Evolutionary conservation across 1,140 invertebrate species (phyloP).

Genomic region (Pentalonia nigronervosa): DNA sequence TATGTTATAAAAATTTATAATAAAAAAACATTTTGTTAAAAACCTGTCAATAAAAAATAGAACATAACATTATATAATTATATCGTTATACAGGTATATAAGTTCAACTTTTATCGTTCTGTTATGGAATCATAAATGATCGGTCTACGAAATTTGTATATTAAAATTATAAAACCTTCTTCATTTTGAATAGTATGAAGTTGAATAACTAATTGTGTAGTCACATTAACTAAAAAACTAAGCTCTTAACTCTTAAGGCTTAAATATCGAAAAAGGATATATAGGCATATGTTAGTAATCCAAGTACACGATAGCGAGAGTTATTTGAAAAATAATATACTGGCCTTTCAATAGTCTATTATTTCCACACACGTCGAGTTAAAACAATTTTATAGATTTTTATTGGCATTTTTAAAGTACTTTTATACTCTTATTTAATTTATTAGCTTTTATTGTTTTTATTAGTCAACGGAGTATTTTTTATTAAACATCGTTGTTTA

Average conservation of each 20-base stretch:
- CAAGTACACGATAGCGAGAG: neutral
- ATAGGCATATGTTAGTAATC: neutral
- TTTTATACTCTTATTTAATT: neutral
- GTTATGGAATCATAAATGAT: neutral
- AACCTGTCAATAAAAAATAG: neutral
- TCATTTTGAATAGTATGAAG: neutral
- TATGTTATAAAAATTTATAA: neutral
- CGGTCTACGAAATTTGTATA: neutral
- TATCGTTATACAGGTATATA: neutral
- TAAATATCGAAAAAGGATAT: neutral
- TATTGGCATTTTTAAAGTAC: neutral
- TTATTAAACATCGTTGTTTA: neutral
- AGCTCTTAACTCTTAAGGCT: neutral
- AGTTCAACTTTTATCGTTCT: neutral
- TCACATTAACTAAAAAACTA: neutral
- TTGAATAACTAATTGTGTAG: neutral
- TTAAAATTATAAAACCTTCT: neutral
- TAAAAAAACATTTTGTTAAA: neutral
- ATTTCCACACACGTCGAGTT: neutral
- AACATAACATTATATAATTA: neutral
- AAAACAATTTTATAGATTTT: neutral
- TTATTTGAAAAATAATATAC: conserved; percentile 10
- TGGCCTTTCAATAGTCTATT: neutral
- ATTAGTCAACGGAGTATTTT: neutral
- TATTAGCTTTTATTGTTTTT: neutral